phyloP scores from a whole-genome alignment of 2,888 invertebrate species.

The Nephrotoma flavescens region DNA sequence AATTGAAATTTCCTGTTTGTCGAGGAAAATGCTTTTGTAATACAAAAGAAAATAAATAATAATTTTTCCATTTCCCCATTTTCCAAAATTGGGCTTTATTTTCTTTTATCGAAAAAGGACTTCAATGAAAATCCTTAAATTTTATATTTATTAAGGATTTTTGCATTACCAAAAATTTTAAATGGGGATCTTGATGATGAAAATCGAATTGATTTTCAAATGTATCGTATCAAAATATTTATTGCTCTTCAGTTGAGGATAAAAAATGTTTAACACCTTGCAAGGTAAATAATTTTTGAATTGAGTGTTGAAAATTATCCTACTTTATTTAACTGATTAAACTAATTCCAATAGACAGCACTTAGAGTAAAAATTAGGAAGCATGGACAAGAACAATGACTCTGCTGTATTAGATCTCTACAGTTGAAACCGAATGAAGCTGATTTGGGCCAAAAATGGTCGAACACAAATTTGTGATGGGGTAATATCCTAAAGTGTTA shows the following conservation, averaged over 20 bases:
- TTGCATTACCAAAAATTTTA: background rate
- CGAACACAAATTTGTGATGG: too few species aligned
- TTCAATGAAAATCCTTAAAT: background rate
- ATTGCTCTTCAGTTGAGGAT: background rate
- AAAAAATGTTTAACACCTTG: background rate
- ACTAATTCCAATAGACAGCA: too few species aligned
- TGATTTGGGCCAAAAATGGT: too few species aligned
- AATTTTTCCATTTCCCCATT: background rate
- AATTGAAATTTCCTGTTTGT: background rate
- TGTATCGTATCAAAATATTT: background rate
- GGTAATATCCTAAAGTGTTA: too few species aligned
- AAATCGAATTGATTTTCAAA: too few species aligned
- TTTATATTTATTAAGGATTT: background rate
- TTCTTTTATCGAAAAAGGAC: background rate
- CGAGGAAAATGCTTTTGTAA: background rate
- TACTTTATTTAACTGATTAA: too few species aligned
- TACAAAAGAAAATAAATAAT: background rate
- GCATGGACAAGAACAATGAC: too few species aligned
- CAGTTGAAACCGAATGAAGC: too few species aligned
- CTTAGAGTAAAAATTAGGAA: too few species aligned
- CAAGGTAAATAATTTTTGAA: too few species aligned
- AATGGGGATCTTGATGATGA: background rate
- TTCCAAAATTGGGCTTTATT: background rate
- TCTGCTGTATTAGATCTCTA: too few species aligned
- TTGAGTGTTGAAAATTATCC: too few species aligned